These are phyloP conservation scores for Neuroscelio doddi DNA, from an alignment of 2,888 invertebrate genomes.

Conservation along the genomic window DNA sequence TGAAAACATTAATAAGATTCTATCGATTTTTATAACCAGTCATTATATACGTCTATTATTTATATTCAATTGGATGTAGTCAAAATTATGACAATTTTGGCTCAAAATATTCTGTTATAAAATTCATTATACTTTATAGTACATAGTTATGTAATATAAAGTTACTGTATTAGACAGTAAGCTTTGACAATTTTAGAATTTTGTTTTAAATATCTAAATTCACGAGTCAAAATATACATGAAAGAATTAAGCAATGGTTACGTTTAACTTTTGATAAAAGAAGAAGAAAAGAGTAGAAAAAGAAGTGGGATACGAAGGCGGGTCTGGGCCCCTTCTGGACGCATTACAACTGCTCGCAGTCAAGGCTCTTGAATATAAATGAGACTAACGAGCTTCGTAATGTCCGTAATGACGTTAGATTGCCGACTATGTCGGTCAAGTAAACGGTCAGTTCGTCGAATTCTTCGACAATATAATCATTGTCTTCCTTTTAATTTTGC, in stretches of 20 bases:
- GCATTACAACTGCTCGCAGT: constrained; percentile 29
- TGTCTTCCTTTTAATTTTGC: constrained; percentile 16
- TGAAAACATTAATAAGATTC: too few species aligned
- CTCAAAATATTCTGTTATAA: too few species aligned
- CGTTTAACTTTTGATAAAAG: constrained; percentile 19
- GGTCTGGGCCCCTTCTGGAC: constrained; percentile 29
- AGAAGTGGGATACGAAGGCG: constrained; percentile 25
- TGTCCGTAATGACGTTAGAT: constrained; percentile 70
- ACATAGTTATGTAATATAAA: too few species aligned
- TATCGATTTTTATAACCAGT: too few species aligned
- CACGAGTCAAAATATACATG: neutral
- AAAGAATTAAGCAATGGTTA: constrained; percentile 16
- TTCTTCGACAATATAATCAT: constrained; percentile 60
- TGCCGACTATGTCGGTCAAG: constrained; percentile 56
- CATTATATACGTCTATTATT: too few species aligned
- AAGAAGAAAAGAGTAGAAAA: neutral
- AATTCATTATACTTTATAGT: too few species aligned
- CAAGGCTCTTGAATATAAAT: constrained; percentile 67
- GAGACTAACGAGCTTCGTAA: constrained; percentile 71
- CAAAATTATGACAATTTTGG: too few species aligned
- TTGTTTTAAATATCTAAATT: too few species aligned
- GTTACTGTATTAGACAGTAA: too few species aligned
- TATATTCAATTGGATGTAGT: too few species aligned
- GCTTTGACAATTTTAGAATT: too few species aligned
- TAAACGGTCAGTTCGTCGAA: constrained; percentile 58